These are phyloP conservation scores for Lophotriccus pileatus DNA, from an alignment of 2,797 vertebrate species.

Conservation along the genomic window DNA sequence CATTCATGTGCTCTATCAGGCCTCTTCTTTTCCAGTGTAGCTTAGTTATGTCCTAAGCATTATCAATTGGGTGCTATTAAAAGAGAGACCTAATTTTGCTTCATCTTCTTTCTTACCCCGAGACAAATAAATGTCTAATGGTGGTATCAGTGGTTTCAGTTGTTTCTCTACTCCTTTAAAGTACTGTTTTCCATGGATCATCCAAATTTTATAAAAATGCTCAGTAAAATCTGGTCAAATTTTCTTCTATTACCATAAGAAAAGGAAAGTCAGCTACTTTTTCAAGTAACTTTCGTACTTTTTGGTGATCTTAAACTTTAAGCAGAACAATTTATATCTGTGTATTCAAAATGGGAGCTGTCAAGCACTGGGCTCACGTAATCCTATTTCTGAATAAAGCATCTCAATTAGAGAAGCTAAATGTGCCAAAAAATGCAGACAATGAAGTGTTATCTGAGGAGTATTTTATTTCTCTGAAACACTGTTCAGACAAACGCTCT, in stretches of 20 bases:
- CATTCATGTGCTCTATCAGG: not conserved
- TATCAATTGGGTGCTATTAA: not conserved
- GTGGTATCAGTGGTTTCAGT: not conserved
- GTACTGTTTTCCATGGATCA: not conserved
- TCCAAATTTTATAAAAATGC: not conserved
- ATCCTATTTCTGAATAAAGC: slow-evolving; percentile 29
- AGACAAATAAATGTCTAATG: not conserved
- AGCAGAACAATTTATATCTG: not conserved
- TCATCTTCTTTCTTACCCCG: not conserved
- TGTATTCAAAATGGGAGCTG: not conserved
- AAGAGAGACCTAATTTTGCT: not conserved
- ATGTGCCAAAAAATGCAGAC: not conserved
- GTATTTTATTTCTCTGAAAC: slow-evolving; percentile 6
- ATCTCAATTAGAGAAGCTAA: not conserved
- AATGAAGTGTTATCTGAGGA: not conserved
- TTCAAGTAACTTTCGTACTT: not conserved
- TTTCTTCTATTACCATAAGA: not conserved
- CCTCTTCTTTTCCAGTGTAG: not conserved
- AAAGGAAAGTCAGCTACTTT: not conserved
- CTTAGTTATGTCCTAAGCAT: not conserved
- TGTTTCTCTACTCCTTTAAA: not conserved
- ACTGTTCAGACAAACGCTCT: not conserved
- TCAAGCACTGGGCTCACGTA: not conserved
- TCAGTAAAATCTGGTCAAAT: not conserved
- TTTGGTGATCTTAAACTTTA: not conserved